phyloP scores from a whole-genome alignment of 2,113 vertebrate species.

The Tychaedon coryphoeus region DNA sequence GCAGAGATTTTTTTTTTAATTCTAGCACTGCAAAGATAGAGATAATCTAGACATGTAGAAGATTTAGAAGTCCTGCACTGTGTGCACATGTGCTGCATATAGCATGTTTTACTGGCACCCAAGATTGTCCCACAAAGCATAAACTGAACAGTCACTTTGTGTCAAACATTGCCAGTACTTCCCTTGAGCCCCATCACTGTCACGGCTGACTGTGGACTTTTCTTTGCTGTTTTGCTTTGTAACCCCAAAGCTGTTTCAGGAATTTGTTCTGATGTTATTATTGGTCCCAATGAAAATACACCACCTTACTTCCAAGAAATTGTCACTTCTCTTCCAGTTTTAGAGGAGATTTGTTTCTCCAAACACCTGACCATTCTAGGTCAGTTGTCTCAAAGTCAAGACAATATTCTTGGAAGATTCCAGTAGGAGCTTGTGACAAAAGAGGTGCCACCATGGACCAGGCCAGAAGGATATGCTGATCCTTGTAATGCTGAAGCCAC shows the following conservation, averaged over 20 bases:
- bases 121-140: background rate
- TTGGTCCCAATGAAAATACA: background rate
- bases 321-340: background rate
- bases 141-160: background rate
- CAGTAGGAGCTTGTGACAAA: background rate
- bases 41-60: background rate
- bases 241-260: background rate
- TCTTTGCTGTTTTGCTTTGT: background rate
- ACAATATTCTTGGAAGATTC: background rate
- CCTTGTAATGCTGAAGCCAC: background rate
- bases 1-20: background rate
- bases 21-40: background rate
- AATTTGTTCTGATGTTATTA: background rate
- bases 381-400: background rate
- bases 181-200: background rate
- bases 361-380: background rate
- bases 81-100: background rate
- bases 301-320: background rate
- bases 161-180: background rate
- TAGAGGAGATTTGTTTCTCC: background rate
- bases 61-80: background rate
- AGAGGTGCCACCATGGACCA: background rate
- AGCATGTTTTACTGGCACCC: background rate
- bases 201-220: accelerated
- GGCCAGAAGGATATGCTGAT: background rate